Evolutionary conservation across 2,888 invertebrate species (phyloP), one percentile per base, ranked within the genome.

Genomic region (Drosophila helvetica): DNA sequence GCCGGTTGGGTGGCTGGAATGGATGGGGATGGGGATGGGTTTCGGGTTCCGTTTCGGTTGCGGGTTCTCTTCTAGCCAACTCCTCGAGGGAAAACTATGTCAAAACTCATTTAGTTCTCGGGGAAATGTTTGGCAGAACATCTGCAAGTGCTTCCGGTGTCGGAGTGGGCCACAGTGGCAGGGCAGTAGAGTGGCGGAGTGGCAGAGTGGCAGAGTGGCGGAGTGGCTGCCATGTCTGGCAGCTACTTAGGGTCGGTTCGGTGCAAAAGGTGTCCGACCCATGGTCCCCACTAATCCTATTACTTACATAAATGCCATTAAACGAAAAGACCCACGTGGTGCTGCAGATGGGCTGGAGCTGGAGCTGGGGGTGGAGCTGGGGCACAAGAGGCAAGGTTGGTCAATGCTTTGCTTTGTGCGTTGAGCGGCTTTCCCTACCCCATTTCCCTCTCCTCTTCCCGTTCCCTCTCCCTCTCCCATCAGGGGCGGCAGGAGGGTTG

Each of bases 291-390:
- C 69, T 83, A 83, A 83, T 81, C 83, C 87, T 81, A 79, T 83
- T 83, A 83, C 85, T 84, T 86, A 79, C 85, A 77, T 67, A 72
- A 84, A 67, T 70, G 68, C 59, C 59, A 68, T 72, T 79, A 68
- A 72, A 64, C 77, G 74, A 71, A 70, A 62, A 66, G 74, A 67
- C 61, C 33, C 45, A 48, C 52, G 25, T 12, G 43, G 18, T 18
- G 18, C 51, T 12, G 51, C 18, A 9, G n/a, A 43, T 30, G 42
- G 22, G 27, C 1, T 12, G 48, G 15, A 46, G 15, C 3, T 9
- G 25, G n/a, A 5, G 42, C 30, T n/a, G 27, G 8, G 15, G n/a
- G 17, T 17, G 9, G 55, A 33, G 38, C 17, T 33, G 17, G 33
- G 22, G 9, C 52, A 6, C n/a, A 46, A 17, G 17, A 17, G 50